phyloP scores from a whole-genome alignment of 2,888 invertebrate genomes.

The Tuta absoluta region DNA sequence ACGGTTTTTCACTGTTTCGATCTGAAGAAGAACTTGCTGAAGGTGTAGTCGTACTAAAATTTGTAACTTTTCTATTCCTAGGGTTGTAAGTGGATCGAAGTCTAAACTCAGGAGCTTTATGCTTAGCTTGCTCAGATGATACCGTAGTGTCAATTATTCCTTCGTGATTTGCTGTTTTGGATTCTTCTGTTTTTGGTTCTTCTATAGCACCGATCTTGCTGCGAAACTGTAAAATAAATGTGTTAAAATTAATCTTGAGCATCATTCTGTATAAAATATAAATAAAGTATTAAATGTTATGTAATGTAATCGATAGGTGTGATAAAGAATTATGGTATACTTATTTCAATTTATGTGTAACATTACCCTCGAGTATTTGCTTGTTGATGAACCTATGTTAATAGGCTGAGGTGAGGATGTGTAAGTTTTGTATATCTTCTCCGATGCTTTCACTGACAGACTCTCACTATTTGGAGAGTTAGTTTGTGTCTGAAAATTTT shows the following conservation, averaged over 20 bases:
- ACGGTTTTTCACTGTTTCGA: constrained; percentile 50
- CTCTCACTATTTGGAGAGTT: constrained; percentile 73
- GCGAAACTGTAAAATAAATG: constrained; percentile 64
- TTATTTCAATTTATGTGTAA: constrained; percentile 32
- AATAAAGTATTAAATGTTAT: not conserved
- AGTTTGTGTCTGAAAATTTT: constrained; percentile 71
- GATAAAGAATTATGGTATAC: no score
- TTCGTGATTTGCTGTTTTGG: constrained; percentile 32
- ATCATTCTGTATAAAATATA: not conserved
- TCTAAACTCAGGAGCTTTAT: constrained; percentile 52
- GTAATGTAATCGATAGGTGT: no score
- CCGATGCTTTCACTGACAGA: constrained; percentile 78
- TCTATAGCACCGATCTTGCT: constrained; percentile 35
- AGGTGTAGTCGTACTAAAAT: constrained; percentile 41
- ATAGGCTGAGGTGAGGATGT: constrained; percentile 65
- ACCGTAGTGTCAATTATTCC: constrained; percentile 42
- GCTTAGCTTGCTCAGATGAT: constrained; percentile 44
- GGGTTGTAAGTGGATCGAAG: constrained; percentile 58
- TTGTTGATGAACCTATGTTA: constrained; percentile 61
- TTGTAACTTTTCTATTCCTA: constrained; percentile 54
- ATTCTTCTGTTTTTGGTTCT: constrained; percentile 47
- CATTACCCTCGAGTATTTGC: constrained; percentile 72
- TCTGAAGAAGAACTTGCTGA: constrained; percentile 36
- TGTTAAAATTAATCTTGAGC: constrained; percentile 10
- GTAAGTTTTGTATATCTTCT: constrained; percentile 72